phyloP scores from a whole-genome alignment of 1,140 invertebrate species.

The Amphibalanus amphitrite region DNA sequence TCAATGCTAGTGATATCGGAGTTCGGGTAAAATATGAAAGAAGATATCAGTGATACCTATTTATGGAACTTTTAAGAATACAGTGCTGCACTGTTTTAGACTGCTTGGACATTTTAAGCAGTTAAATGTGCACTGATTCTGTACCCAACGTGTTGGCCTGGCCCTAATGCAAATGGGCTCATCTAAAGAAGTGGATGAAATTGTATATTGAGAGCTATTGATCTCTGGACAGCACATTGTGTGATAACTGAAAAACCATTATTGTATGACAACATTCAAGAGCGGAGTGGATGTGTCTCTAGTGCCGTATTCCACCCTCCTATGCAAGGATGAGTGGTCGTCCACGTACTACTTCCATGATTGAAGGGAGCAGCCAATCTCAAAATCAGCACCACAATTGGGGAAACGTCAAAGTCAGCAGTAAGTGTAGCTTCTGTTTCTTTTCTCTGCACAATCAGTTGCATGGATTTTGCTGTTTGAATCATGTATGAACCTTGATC shows the following conservation, averaged over 20 bases:
- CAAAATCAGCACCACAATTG: not conserved
- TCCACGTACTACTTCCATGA: not conserved
- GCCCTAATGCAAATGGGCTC: no score
- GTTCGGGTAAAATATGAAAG: not conserved
- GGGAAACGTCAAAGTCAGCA: not conserved
- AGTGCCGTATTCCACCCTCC: not conserved
- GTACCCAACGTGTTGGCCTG: no score
- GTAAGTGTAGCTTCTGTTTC: not conserved
- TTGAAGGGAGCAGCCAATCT: not conserved
- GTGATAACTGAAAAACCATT: no score
- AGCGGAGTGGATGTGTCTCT: no score
- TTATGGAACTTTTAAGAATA: not conserved
- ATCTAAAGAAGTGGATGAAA: no score
- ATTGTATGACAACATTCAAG: no score
- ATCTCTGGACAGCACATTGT: not conserved
- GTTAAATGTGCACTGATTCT: no score
- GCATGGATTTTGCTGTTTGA: no score
- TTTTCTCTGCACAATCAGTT: no score
- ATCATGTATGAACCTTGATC: no score
- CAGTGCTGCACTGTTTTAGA: not conserved
- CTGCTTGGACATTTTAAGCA: not conserved
- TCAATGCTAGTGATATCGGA: no score
- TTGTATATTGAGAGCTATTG: not conserved
- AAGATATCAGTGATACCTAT: not conserved
- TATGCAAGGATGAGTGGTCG: not conserved